These are phyloP conservation scores for Drosophila nigricruria DNA, from an alignment of 2,888 invertebrate species.

Conservation along the genomic window DNA sequence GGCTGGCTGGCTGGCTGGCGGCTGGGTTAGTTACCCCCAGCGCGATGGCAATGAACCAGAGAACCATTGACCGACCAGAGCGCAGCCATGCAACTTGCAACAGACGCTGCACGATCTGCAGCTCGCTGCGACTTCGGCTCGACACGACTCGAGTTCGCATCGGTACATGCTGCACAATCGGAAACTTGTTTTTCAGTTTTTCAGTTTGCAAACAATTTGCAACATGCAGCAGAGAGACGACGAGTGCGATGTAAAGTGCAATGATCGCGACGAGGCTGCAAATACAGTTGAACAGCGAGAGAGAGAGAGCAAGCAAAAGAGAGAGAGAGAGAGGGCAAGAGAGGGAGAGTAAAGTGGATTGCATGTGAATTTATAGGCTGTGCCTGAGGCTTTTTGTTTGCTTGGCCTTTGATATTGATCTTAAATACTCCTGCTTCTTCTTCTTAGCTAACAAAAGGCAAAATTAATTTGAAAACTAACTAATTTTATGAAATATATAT, in stretches of 20 bases:
- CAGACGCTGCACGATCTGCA: slow-evolving; percentile 46
- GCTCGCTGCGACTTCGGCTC: slow-evolving; percentile 17
- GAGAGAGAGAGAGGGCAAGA: background rate
- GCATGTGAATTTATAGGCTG: slow-evolving; percentile 10
- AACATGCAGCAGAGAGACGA: slow-evolving; percentile 46
- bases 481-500: too few species aligned
- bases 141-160: background rate
- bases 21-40: slow-evolving; percentile 85
- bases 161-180: slow-evolving; percentile 19
- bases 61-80: slow-evolving; percentile 85
- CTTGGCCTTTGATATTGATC: background rate
- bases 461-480: background rate
- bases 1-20: slow-evolving; percentile 23
- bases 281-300: slow-evolving; percentile 28
- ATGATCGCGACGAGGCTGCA: slow-evolving; percentile 74
- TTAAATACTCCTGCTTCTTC: background rate
- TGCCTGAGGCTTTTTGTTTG: background rate
- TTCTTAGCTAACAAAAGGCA: background rate
- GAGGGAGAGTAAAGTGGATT: background rate
- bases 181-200: slow-evolving; percentile 60
- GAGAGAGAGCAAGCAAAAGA: background rate
- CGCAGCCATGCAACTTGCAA: slow-evolving; percentile 67
- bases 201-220: slow-evolving; percentile 53
- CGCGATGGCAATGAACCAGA: slow-evolving; percentile 86
- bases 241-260: slow-evolving; percentile 68